Conservation (phyloP, 2,797 vertebrate species). For the Spinibarbus caldwelli region DNA sequence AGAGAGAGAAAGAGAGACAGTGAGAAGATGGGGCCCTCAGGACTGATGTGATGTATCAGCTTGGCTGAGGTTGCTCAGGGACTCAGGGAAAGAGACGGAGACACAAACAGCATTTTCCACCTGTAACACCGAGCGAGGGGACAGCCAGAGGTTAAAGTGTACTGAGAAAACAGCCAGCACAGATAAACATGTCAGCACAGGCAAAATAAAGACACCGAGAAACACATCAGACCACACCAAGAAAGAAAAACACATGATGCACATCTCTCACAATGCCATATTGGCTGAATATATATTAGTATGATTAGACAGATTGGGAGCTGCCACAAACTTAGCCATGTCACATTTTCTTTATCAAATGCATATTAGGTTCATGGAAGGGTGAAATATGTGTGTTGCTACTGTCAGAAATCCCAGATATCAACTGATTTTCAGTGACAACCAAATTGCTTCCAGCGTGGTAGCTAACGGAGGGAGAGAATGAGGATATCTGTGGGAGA, state of each 20-base stretch:
- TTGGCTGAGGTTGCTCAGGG: slow-evolving; percentile 48
- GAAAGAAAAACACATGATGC: slow-evolving; percentile 37
- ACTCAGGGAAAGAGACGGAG: slow-evolving; percentile 24
- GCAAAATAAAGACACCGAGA: slow-evolving; percentile 21
- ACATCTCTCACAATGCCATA: not conserved
- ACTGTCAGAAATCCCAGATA: slow-evolving; percentile 17
- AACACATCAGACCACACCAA: slow-evolving; percentile 52
- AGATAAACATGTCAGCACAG: slow-evolving; percentile 58
- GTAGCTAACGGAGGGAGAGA: slow-evolving; percentile 36
- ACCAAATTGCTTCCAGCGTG: slow-evolving; percentile 54
- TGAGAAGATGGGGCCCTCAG: slow-evolving; percentile 24
- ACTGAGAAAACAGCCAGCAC: slow-evolving; percentile 54
- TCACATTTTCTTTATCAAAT: slow-evolving; percentile 18
- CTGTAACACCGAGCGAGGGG: slow-evolving; percentile 53
- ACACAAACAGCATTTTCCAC: slow-evolving; percentile 59
- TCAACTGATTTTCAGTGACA: slow-evolving; percentile 37
- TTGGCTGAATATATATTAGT: not conserved
- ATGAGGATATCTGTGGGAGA: slow-evolving; percentile 41
- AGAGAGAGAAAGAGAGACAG: not conserved
- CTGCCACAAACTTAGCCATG: not conserved
- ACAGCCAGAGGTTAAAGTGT: slow-evolving; percentile 64
- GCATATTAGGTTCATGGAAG: slow-evolving; percentile 25
- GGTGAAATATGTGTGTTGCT: slow-evolving; percentile 35
- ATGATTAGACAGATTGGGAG: not conserved
- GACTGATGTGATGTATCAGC: slow-evolving; percentile 53